Base-by-base conservation (phyloP, 2,113 vertebrate genomes). In the Alethe diademata region DNA sequence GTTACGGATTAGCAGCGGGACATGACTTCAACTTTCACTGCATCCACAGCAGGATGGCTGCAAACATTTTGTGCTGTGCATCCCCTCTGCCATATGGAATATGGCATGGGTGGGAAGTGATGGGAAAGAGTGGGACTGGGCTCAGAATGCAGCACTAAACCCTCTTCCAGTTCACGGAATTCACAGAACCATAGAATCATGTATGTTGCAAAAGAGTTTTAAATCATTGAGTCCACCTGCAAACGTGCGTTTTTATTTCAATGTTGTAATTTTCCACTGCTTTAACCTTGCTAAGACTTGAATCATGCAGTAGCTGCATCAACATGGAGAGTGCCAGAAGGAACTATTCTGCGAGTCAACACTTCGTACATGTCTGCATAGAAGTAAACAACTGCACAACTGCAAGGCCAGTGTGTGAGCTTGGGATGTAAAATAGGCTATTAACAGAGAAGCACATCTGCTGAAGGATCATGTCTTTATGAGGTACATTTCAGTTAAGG, bases 61-160 rank as follows among this genome's bases (percentile, higher is more conserved):
- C 33, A 45, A 80, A 61, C 3, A 50, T 19, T 33, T 60, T 5
- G 16, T n/a, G 11, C 28, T 54, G 10, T 24, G 56, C 47, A 26
- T 19, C n/a, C 19, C 8, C 36, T 36, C 57, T 61, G 14, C 0
- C 0, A 12, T 5, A 35, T 0, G 0, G 16, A 31, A 11, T 10
- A 22, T 36, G 33, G 8, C 19, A 8, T 0, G 0, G 8, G 45
- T 42, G 35, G 33, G 33, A 47, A 29, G 11, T 0, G 0, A 79
- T 29, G 36, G 24, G 47, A 51, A 45, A 40, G 50, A n/a, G 31
- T 40, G 9, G 23, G 36, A 57, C 1, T 78, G 36, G 19, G 9
- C 51, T 57, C 17, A 35, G 19, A 74, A 60, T 2, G 2, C 20
- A 67, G 18, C 26, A 72, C 43, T 43, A 47, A 50, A 33, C 2